These are phyloP conservation scores for Schrankia costaestrigalis DNA, from an alignment of 2,888 invertebrate species.

Conservation along the genomic window DNA sequence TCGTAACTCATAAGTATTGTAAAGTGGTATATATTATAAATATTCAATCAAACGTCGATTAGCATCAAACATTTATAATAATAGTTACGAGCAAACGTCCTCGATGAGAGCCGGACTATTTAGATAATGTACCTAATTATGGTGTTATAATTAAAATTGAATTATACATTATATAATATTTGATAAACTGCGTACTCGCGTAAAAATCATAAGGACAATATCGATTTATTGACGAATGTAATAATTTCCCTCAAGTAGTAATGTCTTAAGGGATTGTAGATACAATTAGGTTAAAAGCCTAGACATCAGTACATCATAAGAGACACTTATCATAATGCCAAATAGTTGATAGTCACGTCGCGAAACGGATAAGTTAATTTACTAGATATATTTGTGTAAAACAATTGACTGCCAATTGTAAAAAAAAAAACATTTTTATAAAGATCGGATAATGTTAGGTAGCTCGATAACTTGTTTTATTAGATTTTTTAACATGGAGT, in stretches of 20 bases:
- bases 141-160: constrained; percentile 59
- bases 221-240: constrained; percentile 75
- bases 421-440: constrained; percentile 62
- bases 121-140: constrained; percentile 59
- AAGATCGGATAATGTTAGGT: constrained; percentile 71
- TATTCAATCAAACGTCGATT: constrained; percentile 59
- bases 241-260: constrained; percentile 65
- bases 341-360: constrained; percentile 57
- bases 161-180: constrained; percentile 70
- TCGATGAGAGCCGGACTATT: constrained; percentile 68
- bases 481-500: constrained; percentile 67
- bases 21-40: constrained; percentile 66
- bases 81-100: constrained; percentile 71
- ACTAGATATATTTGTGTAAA: constrained; percentile 64
- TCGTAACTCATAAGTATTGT: constrained; percentile 69
- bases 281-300: constrained; percentile 59
- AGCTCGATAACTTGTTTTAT: constrained; percentile 70
- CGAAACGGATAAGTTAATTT: constrained; percentile 68
- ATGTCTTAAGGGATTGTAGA: constrained; percentile 65
- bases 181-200: constrained; percentile 77
- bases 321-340: constrained; percentile 63
- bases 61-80: constrained; percentile 50
- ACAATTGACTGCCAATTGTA: constrained; percentile 80
- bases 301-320: constrained; percentile 48
- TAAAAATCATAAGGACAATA: constrained; percentile 80